phyloP scores from a whole-genome alignment of 2,797 vertebrate species.

The Luscinia luscinia region DNA sequence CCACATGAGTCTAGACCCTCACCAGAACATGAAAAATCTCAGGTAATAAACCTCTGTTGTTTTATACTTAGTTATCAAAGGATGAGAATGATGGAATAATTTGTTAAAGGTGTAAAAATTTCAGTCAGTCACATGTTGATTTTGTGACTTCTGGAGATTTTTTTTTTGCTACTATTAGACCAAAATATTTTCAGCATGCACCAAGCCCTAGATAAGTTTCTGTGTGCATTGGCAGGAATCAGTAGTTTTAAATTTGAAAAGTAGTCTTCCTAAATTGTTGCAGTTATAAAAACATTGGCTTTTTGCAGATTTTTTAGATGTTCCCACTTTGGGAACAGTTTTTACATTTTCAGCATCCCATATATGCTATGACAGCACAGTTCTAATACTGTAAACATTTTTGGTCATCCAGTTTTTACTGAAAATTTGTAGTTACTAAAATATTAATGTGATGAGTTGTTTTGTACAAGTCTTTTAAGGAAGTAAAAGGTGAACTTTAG shows the following conservation, averaged over 20 bases:
- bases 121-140: not conserved
- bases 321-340: not conserved
- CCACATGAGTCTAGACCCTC: not conserved
- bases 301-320: not conserved
- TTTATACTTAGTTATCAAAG: not conserved
- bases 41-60: not conserved
- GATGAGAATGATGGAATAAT: not conserved
- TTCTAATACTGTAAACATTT: rapidly evolving
- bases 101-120: not conserved
- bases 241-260: not conserved
- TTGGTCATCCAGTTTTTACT: not conserved
- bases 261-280: not conserved
- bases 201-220: not conserved
- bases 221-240: not conserved
- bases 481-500: not conserved
- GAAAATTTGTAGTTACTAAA: not conserved
- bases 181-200: not conserved
- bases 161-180: not conserved
- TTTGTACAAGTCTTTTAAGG: not conserved
- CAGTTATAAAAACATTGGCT: not conserved
- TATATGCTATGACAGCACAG: not conserved
- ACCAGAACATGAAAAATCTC: not conserved
- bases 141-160: not conserved
- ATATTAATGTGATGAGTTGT: not conserved
- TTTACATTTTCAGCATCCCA: not conserved